Conservation (phyloP, 2,113 vertebrate genomes). For the Typhlomys cinereus region DNA sequence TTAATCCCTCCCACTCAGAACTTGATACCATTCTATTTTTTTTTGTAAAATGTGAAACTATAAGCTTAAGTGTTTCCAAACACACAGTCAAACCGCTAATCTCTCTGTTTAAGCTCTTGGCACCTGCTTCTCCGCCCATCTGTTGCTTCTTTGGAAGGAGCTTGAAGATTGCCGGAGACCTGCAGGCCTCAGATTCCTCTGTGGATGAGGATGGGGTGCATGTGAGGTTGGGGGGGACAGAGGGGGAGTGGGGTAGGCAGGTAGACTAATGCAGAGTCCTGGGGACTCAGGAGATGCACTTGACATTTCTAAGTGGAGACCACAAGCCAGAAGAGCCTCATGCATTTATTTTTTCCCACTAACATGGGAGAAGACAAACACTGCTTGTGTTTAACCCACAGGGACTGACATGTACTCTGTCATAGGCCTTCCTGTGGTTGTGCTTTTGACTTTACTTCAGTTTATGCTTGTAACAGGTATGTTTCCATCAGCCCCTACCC, state of each 20-base stretch:
- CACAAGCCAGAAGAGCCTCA: neutral
- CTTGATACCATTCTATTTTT: slow-evolving; percentile 15
- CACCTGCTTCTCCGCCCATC: neutral
- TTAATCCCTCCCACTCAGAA: slow-evolving; percentile 6
- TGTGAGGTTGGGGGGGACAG: neutral
- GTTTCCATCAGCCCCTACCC: no score
- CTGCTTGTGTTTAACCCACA: neutral
- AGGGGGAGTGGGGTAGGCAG: neutral
- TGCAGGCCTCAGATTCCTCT: neutral
- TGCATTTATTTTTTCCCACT: neutral
- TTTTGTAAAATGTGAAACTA: slow-evolving; percentile 21
- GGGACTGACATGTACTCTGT: no score
- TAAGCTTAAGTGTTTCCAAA: neutral
- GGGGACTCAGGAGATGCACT: neutral
- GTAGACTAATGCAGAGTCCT: neutral
- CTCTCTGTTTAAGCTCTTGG: neutral
- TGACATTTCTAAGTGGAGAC: neutral
- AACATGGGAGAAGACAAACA: neutral
- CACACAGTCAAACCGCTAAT: neutral
- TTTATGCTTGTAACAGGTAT: no score
- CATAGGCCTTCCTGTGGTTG: neutral
- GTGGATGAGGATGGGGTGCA: neutral
- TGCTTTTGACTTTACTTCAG: no score
- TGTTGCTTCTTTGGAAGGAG: neutral
- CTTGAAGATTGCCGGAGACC: neutral